A percentile compares a stretch with the other conserved stretches of the same genome.
These are phyloP conservation scores for Laticauda colubrina DNA, from an alignment of 2,113 vertebrate species.

Conservation along the genomic window DNA sequence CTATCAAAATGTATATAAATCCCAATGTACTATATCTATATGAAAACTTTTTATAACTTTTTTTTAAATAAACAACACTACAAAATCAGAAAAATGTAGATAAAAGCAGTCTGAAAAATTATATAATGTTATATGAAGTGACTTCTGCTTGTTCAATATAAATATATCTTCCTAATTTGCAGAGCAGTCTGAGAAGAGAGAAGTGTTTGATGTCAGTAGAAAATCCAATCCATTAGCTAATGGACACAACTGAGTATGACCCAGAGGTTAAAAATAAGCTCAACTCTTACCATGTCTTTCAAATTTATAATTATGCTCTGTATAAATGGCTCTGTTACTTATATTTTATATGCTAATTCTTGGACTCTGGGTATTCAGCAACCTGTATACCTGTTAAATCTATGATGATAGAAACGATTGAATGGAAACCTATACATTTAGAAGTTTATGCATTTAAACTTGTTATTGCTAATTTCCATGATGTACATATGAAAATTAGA, in stretches of 20 bases:
- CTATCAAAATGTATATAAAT: neutral
- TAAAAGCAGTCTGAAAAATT: neutral
- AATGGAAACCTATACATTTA: neutral
- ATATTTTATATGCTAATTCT: neutral
- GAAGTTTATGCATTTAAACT: neutral
- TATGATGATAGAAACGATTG: neutral
- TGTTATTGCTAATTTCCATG: neutral
- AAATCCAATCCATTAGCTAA: neutral
- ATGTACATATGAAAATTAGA: neutral
- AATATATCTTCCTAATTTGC: neutral
- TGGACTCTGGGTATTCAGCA: no score
- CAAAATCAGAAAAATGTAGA: neutral
- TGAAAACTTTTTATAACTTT: neutral
- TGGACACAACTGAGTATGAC: neutral
- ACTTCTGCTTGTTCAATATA: neutral
- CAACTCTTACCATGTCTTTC: neutral
- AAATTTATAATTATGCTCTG: neutral
- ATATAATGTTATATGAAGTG: neutral
- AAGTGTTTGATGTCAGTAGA: neutral
- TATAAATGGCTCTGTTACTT: neutral
- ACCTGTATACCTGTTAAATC: no score
- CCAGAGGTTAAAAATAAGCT: neutral
- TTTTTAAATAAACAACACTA: neutral
- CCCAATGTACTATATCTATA: neutral
- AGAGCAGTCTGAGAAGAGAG: neutral